phyloP scores from a whole-genome alignment of 2,888 invertebrate genomes.

The Euzetes globulus region DNA sequence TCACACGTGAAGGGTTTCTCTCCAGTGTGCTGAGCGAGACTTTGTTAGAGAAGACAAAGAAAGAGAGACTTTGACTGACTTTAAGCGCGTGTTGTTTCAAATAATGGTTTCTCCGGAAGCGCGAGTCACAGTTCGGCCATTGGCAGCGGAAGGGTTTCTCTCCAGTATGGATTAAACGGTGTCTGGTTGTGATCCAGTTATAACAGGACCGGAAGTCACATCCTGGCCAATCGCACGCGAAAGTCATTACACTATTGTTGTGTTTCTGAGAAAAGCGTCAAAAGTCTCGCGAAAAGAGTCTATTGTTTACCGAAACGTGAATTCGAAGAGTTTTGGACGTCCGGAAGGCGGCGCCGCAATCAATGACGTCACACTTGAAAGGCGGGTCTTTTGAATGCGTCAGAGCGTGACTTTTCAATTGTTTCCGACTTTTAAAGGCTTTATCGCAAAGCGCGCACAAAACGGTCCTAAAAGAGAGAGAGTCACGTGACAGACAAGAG shows the following conservation, averaged over 20 bases:
- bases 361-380: neutral
- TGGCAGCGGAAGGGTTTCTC: neutral
- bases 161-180: neutral
- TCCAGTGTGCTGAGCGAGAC: neutral
- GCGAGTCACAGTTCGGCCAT: neutral
- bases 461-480: neutral
- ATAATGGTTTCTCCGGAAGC: neutral
- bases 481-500: neutral
- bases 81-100: neutral
- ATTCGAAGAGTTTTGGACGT: neutral
- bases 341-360: neutral
- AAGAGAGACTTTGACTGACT: neutral
- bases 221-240: constrained; percentile 2
- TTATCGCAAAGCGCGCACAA: neutral
- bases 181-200: neutral
- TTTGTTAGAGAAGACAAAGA: too few relatives aligned
- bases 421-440: neutral
- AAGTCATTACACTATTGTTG: neutral
- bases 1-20: neutral
- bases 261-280: neutral
- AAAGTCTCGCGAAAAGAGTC: neutral
- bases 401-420: neutral
- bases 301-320: neutral
- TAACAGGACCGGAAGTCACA: neutral
- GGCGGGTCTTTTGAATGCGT: neutral